These are phyloP conservation scores for Drosophila santomea DNA, from an alignment of 1,140 invertebrate species.

Conservation along the genomic window DNA sequence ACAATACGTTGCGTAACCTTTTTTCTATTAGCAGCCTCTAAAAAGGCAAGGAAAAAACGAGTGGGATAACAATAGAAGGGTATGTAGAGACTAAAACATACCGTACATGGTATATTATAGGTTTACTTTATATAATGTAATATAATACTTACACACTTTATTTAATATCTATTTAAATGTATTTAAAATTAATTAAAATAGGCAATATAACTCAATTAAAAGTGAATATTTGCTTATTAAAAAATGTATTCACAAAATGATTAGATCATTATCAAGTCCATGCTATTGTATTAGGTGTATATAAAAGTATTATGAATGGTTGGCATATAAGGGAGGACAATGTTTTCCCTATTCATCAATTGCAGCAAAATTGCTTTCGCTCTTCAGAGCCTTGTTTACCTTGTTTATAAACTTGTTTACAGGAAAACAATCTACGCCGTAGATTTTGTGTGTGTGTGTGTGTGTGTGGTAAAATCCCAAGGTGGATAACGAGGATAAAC, in stretches of 20 bases:
- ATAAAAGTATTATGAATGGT: too few relatives aligned
- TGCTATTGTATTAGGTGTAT: too few relatives aligned
- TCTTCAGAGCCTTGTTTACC: constrained; percentile 18
- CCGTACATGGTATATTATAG: too few relatives aligned
- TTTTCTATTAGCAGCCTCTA: constrained; percentile 54
- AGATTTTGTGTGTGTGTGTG: constrained; percentile 4
- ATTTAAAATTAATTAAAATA: too few relatives aligned
- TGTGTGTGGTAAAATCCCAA: constrained; percentile 8
- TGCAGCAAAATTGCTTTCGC: background rate
- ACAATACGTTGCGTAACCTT: constrained; percentile 57
- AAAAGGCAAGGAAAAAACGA: background rate
- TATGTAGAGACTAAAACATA: background rate
- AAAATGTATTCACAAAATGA: too few relatives aligned
- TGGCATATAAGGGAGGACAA: background rate
- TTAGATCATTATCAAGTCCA: background rate
- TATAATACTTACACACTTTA: too few relatives aligned
- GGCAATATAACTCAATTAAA: too few relatives aligned
- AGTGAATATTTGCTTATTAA: too few relatives aligned
- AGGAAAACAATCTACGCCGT: constrained; percentile 23
- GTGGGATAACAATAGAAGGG: background rate
- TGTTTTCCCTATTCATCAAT: background rate
- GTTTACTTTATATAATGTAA: too few relatives aligned
- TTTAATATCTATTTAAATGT: too few relatives aligned
- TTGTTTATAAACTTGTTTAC: constrained; percentile 27
- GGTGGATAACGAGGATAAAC: constrained; percentile 51